These are phyloP conservation scores for Megalops atlanticus DNA, from an alignment of 2,113 vertebrate genomes.

Conservation along the genomic window DNA sequence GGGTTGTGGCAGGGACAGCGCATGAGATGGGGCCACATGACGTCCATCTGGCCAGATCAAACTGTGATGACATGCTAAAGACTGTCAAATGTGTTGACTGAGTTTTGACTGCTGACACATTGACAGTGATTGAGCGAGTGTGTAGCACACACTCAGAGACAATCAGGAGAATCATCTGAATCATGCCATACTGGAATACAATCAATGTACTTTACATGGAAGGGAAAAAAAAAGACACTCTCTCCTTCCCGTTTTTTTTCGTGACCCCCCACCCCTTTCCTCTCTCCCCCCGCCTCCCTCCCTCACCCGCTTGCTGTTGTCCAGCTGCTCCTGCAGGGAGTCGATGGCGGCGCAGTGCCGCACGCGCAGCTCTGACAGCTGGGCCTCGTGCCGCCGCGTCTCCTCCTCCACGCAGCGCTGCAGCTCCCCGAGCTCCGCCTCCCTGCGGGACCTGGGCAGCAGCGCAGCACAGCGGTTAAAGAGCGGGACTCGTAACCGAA, in stretches of 20 bases:
- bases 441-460: constrained; percentile 77
- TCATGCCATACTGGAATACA: background rate
- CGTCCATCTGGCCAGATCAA: background rate
- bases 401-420: constrained; percentile 86
- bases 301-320: constrained; percentile 82
- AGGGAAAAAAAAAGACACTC: too few relatives aligned
- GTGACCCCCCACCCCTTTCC: background rate
- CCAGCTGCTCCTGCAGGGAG: constrained; percentile 82
- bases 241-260: background rate
- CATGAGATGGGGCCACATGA: background rate
- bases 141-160: background rate
- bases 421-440: constrained; percentile 81
- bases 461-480: background rate
- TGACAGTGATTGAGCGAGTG: background rate
- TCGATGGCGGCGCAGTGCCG: constrained; percentile 79
- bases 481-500: too few relatives aligned
- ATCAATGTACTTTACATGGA: too few relatives aligned
- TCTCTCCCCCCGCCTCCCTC: background rate
- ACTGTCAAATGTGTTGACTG: background rate
- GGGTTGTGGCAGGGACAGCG: background rate
- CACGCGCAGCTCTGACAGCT: constrained; percentile 81
- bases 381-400: constrained; percentile 72
- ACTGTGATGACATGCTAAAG: background rate
- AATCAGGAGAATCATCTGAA: background rate
- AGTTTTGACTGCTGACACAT: background rate